phyloP scores from a whole-genome alignment of 1,140 invertebrate species.

The Drosophila pseudoobscura region DNA sequence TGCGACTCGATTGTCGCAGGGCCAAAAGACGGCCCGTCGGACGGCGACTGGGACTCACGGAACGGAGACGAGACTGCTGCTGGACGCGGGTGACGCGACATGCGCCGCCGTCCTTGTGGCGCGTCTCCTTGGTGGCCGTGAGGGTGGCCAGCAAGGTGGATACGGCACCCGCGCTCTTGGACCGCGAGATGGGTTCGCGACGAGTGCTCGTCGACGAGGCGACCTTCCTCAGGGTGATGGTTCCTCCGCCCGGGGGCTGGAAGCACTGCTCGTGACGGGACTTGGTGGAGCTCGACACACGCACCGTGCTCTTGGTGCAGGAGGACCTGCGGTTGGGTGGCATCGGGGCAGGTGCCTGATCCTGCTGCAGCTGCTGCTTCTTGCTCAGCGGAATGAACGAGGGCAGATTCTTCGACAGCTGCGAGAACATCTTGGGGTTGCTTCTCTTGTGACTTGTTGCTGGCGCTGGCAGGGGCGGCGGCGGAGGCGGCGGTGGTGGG shows the following conservation, averaged over 20 bases:
- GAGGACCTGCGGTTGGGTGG: slow-evolving; percentile 87
- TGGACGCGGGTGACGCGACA: slow-evolving; percentile 56
- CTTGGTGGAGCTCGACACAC: slow-evolving; percentile 50
- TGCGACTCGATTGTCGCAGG: slow-evolving; percentile 72
- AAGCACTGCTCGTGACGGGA: slow-evolving; percentile 86
- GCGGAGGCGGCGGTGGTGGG: slow-evolving; percentile 12
- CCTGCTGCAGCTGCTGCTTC: slow-evolving; percentile 54
- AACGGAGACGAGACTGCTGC: slow-evolving; percentile 61
- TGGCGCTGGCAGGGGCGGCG: slow-evolving; percentile 31
- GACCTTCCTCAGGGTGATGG: slow-evolving; percentile 64
- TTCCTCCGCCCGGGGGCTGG: slow-evolving; percentile 60
- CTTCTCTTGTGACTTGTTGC: slow-evolving; percentile 1
- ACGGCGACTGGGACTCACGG: slow-evolving; percentile 62
- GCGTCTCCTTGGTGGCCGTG: slow-evolving; percentile 56
- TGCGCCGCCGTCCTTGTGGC: slow-evolving; percentile 27
- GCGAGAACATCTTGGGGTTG: slow-evolving; percentile 81
- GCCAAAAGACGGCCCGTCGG: slow-evolving; percentile 46
- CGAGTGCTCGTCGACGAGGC: slow-evolving; percentile 35
- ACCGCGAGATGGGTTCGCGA: slow-evolving; percentile 66
- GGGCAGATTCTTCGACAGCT: slow-evolving; percentile 84
- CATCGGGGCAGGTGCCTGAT: slow-evolving; percentile 51
- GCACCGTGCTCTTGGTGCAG: slow-evolving; percentile 85
- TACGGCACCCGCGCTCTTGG: slow-evolving; percentile 74
- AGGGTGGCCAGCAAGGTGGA: slow-evolving; percentile 64
- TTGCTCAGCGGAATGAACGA: slow-evolving; percentile 83